phyloP scores from a whole-genome alignment of 2,113 vertebrate species.

The Sphyrna mokarran region DNA sequence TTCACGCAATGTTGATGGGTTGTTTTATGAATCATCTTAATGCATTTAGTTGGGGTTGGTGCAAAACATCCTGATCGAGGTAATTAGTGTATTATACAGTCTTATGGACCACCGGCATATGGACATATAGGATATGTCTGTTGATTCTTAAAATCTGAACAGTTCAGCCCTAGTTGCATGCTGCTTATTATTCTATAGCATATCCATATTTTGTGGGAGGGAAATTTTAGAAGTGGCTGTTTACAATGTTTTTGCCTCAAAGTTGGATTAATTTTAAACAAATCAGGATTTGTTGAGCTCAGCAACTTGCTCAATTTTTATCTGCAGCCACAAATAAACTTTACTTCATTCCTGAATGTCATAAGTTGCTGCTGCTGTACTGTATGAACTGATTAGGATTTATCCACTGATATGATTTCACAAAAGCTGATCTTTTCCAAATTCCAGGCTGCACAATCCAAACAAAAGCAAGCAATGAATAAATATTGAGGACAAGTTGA shows the following conservation, averaged over 20 bases:
- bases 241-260: neutral
- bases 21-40: neutral
- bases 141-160: neutral
- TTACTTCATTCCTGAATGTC: neutral
- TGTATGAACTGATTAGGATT: neutral
- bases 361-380: neutral
- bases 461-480: neutral
- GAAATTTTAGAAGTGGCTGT: neutral
- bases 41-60: neutral
- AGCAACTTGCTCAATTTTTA: neutral
- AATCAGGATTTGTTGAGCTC: neutral
- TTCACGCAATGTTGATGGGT: neutral
- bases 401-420: neutral
- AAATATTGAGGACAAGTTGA: neutral
- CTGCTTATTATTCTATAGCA: neutral
- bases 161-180: neutral
- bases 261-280: neutral
- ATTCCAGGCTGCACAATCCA: neutral
- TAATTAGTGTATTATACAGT: neutral
- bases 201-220: neutral
- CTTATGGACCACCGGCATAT: neutral
- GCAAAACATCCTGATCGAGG: neutral
- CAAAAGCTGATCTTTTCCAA: neutral
- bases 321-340: neutral
- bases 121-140: neutral